Evolutionary conservation across 2,888 invertebrate species (phyloP).

Genomic region (Heliconius cydno): DNA sequence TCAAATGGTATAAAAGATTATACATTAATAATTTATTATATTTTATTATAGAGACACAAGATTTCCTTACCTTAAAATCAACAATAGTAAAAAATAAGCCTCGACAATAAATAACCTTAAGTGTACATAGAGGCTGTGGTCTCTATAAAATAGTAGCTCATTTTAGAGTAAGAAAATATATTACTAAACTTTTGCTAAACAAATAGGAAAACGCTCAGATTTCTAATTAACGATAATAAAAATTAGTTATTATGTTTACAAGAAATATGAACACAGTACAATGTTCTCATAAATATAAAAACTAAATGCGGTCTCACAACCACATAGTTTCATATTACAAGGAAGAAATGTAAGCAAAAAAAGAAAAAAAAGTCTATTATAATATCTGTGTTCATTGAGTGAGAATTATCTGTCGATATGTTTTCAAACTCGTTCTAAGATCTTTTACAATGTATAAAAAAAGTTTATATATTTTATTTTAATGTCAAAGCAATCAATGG

Average conservation of each 20-base stretch:
- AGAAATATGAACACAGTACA: constrained; percentile 28
- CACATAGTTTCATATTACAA: constrained; percentile 61
- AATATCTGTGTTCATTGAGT: constrained; percentile 41
- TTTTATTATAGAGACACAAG: background rate
- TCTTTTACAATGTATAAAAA: background rate
- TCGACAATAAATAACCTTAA: no score
- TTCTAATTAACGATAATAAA: background rate
- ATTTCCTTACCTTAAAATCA: no score
- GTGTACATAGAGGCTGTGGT: background rate
- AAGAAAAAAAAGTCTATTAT: constrained; percentile 48
- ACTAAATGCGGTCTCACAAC: constrained; percentile 62
- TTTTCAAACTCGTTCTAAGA: background rate
- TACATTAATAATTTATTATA: background rate
- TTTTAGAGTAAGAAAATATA: background rate
- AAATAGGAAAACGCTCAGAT: background rate
- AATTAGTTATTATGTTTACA: constrained; percentile 9
- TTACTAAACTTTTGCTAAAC: background rate
- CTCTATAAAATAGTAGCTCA: background rate
- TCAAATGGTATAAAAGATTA: background rate
- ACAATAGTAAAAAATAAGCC: no score
- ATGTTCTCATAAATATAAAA: constrained; percentile 51
- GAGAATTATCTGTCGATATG: constrained; percentile 38
- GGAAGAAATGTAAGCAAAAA: constrained; percentile 57
- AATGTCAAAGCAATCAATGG: background rate
- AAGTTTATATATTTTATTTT: constrained; percentile 7